Evolutionary conservation across 2,797 vertebrate species (phyloP), one percentile per base, ranked within the genome.

Genomic region (Anniella stebbinsi): DNA sequence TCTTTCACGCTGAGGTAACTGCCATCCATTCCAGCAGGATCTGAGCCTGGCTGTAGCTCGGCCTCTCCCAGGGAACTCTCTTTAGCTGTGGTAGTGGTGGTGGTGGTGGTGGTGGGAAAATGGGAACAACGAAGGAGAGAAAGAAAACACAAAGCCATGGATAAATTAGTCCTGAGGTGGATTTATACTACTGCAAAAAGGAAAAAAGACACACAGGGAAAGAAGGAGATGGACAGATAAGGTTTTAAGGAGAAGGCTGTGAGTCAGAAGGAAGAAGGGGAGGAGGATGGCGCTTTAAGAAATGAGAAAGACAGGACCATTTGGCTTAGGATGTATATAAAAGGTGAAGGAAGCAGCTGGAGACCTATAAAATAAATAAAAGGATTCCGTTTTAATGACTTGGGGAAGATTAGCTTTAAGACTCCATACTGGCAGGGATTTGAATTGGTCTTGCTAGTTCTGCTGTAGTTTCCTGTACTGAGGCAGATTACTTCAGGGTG

Each of bases 1-100:
- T 99, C 99, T 97, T 99, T 99, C 96, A 98, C 97, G 3, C 97
- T 96, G 97, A 99, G 98, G 97, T 99, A 99, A 97, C 98, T 98
- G 97, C 97, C 97, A 92, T 99, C 99, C 99, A 99, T 99, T 87
- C 98, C 98, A 87, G 98, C 95, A 7, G 98, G 96, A 89, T 99
- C 98, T 0, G 98, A 97, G 97, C 98, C 98, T 0, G 98, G 96
- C 17, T 98, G 98, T 96, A 99, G 88, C 91, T 99, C 98, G 0
- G 98, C 97, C 89, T 99, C 98, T 69, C 98, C 98, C 96, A 99
- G 94, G 87, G 98, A 95, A 93, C 97, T 98, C 94, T 99, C 98
- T 97, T 99, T 99, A 97, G 98, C 99, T 99, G 88, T 69, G 78
- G 9, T 5, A 4, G 28, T 4, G 36, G 54, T 87, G 84, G 82